Evolutionary conservation across 2,113 vertebrate genomes (phyloP).

Genomic region (Pseudopodoces humilis): DNA sequence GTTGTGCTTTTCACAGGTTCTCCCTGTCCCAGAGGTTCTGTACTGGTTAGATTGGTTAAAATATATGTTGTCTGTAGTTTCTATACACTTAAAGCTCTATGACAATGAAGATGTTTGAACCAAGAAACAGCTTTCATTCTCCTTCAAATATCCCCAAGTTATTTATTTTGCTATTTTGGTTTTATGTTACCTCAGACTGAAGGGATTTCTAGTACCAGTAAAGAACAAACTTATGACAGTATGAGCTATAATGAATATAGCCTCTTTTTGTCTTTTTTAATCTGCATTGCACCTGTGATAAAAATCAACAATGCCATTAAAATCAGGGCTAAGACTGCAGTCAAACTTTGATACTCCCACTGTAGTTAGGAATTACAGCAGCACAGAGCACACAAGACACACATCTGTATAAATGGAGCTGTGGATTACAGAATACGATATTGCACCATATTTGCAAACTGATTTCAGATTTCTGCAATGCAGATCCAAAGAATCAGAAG

Average conservation of each 20-base stretch:
- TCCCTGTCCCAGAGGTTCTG: not conserved
- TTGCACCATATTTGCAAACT: not conserved
- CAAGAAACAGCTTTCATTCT: conserved; percentile 43
- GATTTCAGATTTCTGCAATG: conserved; percentile 28
- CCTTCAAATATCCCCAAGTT: conserved; percentile 14
- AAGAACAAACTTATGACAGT: conserved; percentile 7
- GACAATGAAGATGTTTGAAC: conserved; percentile 6
- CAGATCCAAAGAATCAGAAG: not conserved
- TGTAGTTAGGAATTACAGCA: not conserved
- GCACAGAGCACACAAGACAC: not conserved
- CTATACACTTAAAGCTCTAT: not conserved
- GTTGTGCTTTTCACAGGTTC: not conserved
- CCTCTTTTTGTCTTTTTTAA: not conserved
- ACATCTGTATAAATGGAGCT: not conserved
- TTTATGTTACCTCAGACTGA: conserved; percentile 34
- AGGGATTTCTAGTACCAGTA: conserved; percentile 25
- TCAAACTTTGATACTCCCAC: not conserved
- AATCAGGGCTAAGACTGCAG: not conserved
- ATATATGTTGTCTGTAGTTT: conserved; percentile 39
- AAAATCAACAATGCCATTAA: conserved; percentile 10
- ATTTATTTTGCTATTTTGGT: conserved; percentile 66
- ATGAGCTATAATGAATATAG: not conserved
- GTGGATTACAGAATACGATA: not conserved
- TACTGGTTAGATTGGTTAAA: not conserved
- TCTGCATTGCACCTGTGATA: not conserved